These are phyloP conservation scores for Dicrostonyx torquatus DNA, from an alignment of 2,797 vertebrate genomes.

Conservation along the genomic window DNA sequence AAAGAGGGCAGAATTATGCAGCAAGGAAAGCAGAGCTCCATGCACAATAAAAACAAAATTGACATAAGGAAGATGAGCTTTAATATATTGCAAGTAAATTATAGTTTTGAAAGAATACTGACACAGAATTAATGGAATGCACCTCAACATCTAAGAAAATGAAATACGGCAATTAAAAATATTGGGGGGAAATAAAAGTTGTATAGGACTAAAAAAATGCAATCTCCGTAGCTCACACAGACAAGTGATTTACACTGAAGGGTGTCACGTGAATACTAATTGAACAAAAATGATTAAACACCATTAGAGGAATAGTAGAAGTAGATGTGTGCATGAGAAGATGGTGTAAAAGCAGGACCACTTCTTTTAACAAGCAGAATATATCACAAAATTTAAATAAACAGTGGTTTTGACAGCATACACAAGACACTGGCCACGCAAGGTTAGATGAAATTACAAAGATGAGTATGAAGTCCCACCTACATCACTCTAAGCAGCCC, in stretches of 20 bases:
- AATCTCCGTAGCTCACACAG: background rate
- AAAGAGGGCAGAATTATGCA: background rate
- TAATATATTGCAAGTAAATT: background rate
- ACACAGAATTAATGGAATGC: conserved; percentile 26
- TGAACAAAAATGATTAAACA: background rate
- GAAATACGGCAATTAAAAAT: conserved; percentile 42
- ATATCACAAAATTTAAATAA: background rate
- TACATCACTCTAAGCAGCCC: background rate
- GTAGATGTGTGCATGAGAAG: background rate
- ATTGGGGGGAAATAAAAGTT: conserved; percentile 50
- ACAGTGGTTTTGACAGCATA: background rate
- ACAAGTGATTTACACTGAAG: background rate
- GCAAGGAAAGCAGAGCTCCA: background rate
- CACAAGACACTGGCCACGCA: background rate
- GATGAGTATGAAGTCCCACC: background rate
- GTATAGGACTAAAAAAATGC: background rate
- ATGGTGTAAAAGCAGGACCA: background rate
- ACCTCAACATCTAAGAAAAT: conserved; percentile 30
- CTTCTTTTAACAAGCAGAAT: background rate
- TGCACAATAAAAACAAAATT: background rate
- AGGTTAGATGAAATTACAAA: background rate
- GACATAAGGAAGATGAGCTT: background rate
- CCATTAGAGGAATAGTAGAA: background rate
- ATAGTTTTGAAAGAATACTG: background rate
- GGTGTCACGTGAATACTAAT: background rate